Conservation (phyloP, 2,888 invertebrate species). For the Nomada hirtipes region DNA sequence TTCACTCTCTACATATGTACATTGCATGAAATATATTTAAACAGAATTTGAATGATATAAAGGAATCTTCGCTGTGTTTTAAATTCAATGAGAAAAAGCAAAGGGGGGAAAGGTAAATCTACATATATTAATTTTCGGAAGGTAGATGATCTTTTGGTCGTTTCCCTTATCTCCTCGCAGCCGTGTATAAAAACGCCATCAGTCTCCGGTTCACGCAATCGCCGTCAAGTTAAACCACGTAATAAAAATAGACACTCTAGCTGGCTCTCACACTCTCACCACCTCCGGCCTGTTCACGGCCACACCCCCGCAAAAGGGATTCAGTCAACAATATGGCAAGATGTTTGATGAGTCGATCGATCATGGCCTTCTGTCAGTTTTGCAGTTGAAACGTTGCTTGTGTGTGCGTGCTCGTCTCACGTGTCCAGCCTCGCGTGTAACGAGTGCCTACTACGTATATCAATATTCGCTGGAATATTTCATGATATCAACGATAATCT, state of each 20-base stretch:
- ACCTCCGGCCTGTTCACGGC: constrained; percentile 7
- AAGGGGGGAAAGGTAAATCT: not conserved
- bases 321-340: constrained; percentile 72
- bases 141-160: constrained; percentile 35
- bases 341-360: constrained; percentile 75
- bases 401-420: constrained; percentile 15
- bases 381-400: constrained; percentile 43
- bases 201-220: constrained; percentile 63
- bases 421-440: constrained; percentile 4
- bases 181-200: constrained; percentile 61
- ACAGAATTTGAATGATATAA: not conserved
- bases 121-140: constrained; percentile 39
- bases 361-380: constrained; percentile 67
- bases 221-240: constrained; percentile 69
- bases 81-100: too few relatives aligned
- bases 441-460: too few relatives aligned
- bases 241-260: constrained; percentile 67
- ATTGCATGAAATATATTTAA: not conserved
- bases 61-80: too few relatives aligned
- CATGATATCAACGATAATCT: too few relatives aligned
- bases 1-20: too few relatives aligned
- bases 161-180: constrained; percentile 35
- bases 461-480: too few relatives aligned
- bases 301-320: constrained; percentile 47
- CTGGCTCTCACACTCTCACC: not conserved